Evolutionary conservation across 1,140 invertebrate genomes (phyloP), one percentile per base, ranked within the genome.

Genomic region (Aphidius ervi): DNA sequence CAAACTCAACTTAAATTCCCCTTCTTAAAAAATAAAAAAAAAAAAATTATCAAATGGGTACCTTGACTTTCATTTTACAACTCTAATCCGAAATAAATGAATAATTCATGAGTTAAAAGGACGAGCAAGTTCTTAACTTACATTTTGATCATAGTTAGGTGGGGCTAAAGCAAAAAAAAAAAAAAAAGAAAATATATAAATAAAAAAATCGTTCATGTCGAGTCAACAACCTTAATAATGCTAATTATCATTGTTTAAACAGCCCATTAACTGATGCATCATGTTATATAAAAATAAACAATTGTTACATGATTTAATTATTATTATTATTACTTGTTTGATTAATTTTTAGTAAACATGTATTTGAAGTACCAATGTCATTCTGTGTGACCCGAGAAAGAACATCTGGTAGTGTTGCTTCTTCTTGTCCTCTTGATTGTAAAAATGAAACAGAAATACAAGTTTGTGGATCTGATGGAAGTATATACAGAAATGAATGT

Each of bases 331-430:
- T n/a, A n/a, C n/a, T 46, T 0, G 37, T 42, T 57, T 64, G n/a
- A 40, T 62, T 20, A 67, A 39, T 68, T 78, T 82, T 42, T 74
- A 91, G 89, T 55, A 93, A 93, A 73, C 92, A 94, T 75, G 90
- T 94, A 9, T 95, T 93, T 71, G 91, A 95, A 78, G 90, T 93
- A 37, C 93, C 93, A 1, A 91, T 94, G 83, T 89, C 91, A 5
- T 93, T 89, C 76, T 94, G 92, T 74, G 83, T 92, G 46, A 86
- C 88, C 1, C 90, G 91, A 71, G 89, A 93, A 71, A 80, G 89
- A 59, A 86, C 84, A n/a, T 81, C 76, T 70, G 85, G 74, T 73
- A 82, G 54, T 74, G 81, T 64, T 66, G 76, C 63, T 68, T 84
- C 77, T 8, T 81, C 82, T 3, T 93, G 91, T 71, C 88, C 91